Evolutionary conservation across 2,797 vertebrate species (phyloP), one percentile per base, ranked within the genome.

Genomic region (Podarcis siculus): DNA sequence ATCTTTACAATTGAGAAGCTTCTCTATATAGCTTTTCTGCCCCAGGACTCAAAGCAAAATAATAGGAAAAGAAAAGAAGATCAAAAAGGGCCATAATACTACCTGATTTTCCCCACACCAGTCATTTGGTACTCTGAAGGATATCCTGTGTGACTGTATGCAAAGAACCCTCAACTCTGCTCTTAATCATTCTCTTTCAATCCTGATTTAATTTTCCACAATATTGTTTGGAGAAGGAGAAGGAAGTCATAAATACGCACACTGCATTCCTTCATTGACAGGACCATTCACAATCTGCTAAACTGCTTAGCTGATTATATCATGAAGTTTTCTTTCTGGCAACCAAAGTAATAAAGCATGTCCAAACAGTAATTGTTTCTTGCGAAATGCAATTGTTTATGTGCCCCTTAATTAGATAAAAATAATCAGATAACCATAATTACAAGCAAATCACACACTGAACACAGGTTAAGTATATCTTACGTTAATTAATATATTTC

Each of bases 401-500:
- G 4, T 81, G 90, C 80, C 88, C 86, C 75, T 73, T 71, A 80
- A 79, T 89, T 89, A 89, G 87, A 89, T 79, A 73, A 85, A 88
- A 79, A 80, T 83, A 83, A 82, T 67, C 75, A 79, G 75, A 73
- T 79, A 84, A 83, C 25, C 27, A 83, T 84, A 79, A 90, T 83
- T 79, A 55, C 25, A 83, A n/a, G 76, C 67, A 87, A 83, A 80
- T 75, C 5, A 2, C 61, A 71, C 55, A 66, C 37, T 89, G 73
- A 66, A 73, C 37, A 83, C 12, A 61, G 37, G 66, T 35, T 92
- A 76, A 23, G 66, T 0, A 25, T n/a, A 61, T 81, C 23, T 91
- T 66, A 86, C 85, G 80, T 93, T 92, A 86, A 84, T 86, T 90
- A 90, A 92, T 88, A 90, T 89, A 80, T 42, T 10, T 12, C 73